phyloP scores from a whole-genome alignment of 2,888 invertebrate genomes.

The Phanerotoma sp. region DNA sequence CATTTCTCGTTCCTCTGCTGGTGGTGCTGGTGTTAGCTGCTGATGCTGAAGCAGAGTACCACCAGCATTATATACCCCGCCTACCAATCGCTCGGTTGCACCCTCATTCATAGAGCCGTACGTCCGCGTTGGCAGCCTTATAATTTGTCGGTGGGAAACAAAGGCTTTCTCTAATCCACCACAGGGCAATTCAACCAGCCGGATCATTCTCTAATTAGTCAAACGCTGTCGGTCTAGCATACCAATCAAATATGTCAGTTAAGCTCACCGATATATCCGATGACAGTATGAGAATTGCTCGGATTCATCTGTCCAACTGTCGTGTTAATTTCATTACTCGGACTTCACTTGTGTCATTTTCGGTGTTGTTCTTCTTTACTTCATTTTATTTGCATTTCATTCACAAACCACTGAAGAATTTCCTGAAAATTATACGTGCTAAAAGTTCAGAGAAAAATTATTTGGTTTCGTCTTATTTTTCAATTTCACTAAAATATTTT shows the following conservation, averaged over 20 bases:
- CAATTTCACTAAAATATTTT: too few species aligned
- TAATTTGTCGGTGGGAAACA: constrained; percentile 43
- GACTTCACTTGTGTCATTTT: too few species aligned
- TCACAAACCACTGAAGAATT: too few species aligned
- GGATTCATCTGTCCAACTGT: background rate
- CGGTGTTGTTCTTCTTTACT: too few species aligned
- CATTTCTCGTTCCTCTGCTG: constrained; percentile 18
- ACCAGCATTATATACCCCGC: constrained; percentile 4
- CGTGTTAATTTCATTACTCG: background rate
- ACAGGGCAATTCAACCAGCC: constrained; percentile 40
- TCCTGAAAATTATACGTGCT: background rate
- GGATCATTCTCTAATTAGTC: constrained; percentile 47
- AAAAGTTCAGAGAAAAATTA: background rate
- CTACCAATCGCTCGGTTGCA: constrained; percentile 16
- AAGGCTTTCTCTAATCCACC: constrained; percentile 44
- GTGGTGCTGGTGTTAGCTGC: too few species aligned
- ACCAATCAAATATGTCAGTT: constrained; percentile 23
- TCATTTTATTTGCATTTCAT: too few species aligned
- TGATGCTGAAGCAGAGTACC: constrained; percentile 17
- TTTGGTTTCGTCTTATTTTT: too few species aligned
- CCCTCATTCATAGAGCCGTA: constrained; percentile 14
- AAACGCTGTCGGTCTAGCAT: constrained; percentile 31
- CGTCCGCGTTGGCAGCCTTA: constrained; percentile 34
- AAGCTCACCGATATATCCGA: background rate
- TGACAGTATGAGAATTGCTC: background rate